phyloP scores from a whole-genome alignment of 2,888 invertebrate genomes.

The Asteroscopus sphinx region DNA sequence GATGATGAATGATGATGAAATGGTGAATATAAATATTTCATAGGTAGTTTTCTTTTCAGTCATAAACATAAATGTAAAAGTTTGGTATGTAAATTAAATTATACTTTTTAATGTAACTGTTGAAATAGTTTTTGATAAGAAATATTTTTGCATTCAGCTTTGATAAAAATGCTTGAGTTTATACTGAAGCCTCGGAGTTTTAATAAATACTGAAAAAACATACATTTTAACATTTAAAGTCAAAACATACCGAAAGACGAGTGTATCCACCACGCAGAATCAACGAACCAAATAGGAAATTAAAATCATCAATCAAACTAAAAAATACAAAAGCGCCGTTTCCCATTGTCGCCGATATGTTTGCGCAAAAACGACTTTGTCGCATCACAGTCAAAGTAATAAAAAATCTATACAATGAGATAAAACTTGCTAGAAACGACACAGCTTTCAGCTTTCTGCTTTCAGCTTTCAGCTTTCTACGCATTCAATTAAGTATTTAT shows the following conservation, averaged over 20 bases:
- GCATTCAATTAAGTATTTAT: no score
- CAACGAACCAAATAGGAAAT: conserved; percentile 87
- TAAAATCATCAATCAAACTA: conserved; percentile 90
- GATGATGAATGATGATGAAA: no score
- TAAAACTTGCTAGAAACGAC: conserved; percentile 62
- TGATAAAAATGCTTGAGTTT: background rate
- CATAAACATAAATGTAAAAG: no score
- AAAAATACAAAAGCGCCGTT: conserved; percentile 88
- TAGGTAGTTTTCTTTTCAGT: no score
- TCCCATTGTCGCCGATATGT: conserved; percentile 89
- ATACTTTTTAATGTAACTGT: no score
- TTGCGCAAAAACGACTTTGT: conserved; percentile 90
- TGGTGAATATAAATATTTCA: no score
- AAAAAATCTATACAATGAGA: conserved; percentile 78
- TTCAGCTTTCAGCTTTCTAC: no score
- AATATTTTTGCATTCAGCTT: no score
- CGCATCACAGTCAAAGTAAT: conserved; percentile 89
- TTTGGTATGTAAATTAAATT: no score
- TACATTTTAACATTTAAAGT: conserved; percentile 15
- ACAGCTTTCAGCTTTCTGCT: no score
- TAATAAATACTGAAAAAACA: background rate
- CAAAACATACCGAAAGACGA: conserved; percentile 18
- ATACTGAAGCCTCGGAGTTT: background rate
- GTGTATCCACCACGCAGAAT: conserved; percentile 66
- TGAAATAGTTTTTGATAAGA: no score